A percentile compares a stretch with the other conserved stretches of the same genome.
Evolutionary conservation across 92 coral and sea anemone genomes (phyloP).

Genomic region (Ricordea florida): DNA sequence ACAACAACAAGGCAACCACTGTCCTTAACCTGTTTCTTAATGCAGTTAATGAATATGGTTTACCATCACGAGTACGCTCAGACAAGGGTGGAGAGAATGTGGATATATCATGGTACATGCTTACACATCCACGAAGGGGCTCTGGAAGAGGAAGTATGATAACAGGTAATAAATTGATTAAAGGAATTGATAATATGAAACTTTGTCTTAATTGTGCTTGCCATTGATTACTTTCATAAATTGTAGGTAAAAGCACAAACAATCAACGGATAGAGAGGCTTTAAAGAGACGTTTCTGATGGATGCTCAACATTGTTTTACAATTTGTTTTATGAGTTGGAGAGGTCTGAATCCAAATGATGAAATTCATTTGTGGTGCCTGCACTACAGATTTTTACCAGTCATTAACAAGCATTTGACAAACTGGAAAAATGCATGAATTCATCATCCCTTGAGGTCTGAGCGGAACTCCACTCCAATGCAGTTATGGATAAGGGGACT

Average conservation of each 20-base stretch:
- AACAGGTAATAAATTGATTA: constrained; percentile 41
- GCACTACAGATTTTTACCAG: constrained; percentile 54
- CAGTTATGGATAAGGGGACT: constrained; percentile 71
- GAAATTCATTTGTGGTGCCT: constrained; percentile 62
- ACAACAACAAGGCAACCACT: constrained; percentile 52
- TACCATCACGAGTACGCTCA: constrained; percentile 51
- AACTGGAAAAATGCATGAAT: constrained; percentile 69
- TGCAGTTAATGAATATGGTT: constrained; percentile 45
- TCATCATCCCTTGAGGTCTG: constrained; percentile 53
- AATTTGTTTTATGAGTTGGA: constrained; percentile 35
- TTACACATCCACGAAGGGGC: constrained; percentile 45
- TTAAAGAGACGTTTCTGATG: constrained; percentile 52
- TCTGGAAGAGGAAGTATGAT: constrained; percentile 55
- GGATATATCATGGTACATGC: constrained; percentile 49
- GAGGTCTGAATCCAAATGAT: constrained; percentile 38
- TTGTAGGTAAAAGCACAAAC: constrained; percentile 64
- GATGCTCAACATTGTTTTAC: constrained; percentile 39
- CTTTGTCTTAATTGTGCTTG: background rate
- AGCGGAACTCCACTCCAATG: constrained; percentile 48
- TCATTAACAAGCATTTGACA: constrained; percentile 54
- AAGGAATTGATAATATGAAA: background rate
- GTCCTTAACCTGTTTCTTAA: constrained; percentile 32
- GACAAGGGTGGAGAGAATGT: constrained; percentile 69
- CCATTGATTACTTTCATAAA: background rate
- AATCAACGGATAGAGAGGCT: constrained; percentile 54